Percentiles rank a stretch among this genome's conserved stretches.
Evolutionary conservation across 1,140 invertebrate species (phyloP).

Genomic region (Plutomurus gul): DNA sequence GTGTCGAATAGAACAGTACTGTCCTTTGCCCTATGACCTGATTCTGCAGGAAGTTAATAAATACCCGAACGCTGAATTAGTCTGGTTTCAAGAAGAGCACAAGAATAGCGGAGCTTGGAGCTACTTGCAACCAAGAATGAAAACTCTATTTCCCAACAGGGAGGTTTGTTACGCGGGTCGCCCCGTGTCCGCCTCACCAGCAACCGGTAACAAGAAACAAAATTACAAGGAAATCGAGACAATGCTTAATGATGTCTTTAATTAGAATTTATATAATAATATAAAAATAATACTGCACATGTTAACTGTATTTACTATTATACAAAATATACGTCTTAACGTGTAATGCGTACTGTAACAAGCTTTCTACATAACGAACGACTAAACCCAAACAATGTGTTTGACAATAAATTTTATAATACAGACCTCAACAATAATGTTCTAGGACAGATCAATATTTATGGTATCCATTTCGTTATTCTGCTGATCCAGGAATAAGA

Average conservation of each 20-base stretch:
- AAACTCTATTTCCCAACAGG: slow-evolving; percentile 63
- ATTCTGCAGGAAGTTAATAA: slow-evolving; percentile 80
- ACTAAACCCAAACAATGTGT: too few species aligned
- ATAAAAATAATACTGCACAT: not conserved
- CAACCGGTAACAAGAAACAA: not conserved
- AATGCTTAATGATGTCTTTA: not conserved
- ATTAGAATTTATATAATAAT: not conserved
- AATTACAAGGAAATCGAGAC: not conserved
- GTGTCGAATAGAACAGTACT: slow-evolving; percentile 87
- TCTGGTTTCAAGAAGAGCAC: slow-evolving; percentile 97
- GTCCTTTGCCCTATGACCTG: slow-evolving; percentile 97
- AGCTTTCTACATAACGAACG: too few species aligned
- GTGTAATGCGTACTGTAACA: too few species aligned
- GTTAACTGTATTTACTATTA: not conserved
- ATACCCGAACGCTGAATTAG: slow-evolving; percentile 86
- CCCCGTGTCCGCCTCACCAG: not conserved
- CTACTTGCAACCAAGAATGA: slow-evolving; percentile 92
- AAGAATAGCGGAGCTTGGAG: slow-evolving; percentile 96
- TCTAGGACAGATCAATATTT: not conserved
- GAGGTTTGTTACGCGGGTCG: slow-evolving; percentile 5
- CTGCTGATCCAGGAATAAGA: not conserved
- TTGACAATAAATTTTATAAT: too few species aligned
- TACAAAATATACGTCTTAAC: too few species aligned
- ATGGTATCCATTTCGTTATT: not conserved
- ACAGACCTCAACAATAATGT: not conserved